phyloP scores from a whole-genome alignment of 2,113 vertebrate genomes.

The Megatriorchis doriae region DNA sequence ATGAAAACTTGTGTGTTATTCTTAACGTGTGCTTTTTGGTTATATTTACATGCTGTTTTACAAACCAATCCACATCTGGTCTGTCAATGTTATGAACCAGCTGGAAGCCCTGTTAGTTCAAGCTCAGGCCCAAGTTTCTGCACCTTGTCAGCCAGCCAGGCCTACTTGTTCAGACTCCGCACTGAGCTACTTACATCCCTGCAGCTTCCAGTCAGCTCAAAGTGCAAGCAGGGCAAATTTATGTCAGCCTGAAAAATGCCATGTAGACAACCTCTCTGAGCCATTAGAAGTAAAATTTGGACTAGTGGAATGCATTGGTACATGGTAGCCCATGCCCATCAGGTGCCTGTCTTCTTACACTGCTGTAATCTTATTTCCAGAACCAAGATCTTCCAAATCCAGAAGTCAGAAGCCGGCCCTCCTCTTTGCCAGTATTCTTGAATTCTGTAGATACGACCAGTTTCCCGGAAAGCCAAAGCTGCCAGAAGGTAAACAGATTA shows the following conservation, averaged over 20 bases:
- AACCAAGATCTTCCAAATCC: not conserved
- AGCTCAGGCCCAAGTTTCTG: not conserved
- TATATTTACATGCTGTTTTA: not conserved
- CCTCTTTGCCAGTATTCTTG: not conserved
- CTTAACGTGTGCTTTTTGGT: not conserved
- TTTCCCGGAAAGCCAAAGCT: not conserved
- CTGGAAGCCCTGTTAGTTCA: not conserved
- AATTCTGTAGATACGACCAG: not conserved
- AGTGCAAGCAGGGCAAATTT: not conserved
- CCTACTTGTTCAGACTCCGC: not conserved
- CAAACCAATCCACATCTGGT: not conserved
- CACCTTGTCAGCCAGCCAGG: not conserved
- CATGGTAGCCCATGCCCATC: not conserved
- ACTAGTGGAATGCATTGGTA: accelerated
- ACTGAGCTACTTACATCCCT: not conserved
- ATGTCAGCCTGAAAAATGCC: not conserved
- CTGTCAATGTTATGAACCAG: not conserved
- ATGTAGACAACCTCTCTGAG: not conserved
- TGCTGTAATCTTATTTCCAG: not conserved
- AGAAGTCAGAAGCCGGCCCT: not conserved
- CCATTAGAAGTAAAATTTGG: not conserved
- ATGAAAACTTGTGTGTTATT: not conserved
- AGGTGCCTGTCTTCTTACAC: not conserved
- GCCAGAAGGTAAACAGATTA: not conserved
- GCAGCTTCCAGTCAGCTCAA: not conserved